Percentiles rank a stretch among this genome's conserved stretches.
phyloP scores from a whole-genome alignment of 2,113 vertebrate species.

The Dasyurus viverrinus region DNA sequence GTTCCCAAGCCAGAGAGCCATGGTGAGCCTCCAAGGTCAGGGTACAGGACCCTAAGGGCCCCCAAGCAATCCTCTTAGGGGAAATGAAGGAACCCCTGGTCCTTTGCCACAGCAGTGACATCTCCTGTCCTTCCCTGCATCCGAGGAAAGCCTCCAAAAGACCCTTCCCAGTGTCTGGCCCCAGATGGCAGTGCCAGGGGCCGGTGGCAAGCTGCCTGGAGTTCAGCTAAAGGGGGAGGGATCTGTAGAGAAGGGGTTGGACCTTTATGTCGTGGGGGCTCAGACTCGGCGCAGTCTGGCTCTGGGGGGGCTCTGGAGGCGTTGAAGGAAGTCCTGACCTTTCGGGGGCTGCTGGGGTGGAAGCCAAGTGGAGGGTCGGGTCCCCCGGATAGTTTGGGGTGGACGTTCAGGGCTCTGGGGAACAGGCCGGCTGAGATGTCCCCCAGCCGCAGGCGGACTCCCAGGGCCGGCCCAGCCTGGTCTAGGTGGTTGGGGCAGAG shows the following conservation, averaged over 20 bases:
- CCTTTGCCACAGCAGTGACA: background rate
- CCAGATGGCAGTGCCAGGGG: background rate
- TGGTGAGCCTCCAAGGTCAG: background rate
- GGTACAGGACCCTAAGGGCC: background rate
- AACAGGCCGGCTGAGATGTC: background rate
- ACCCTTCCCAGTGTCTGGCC: background rate
- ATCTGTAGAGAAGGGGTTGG: background rate
- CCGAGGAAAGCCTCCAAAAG: background rate
- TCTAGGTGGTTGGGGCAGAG: background rate
- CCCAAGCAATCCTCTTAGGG: too few species aligned
- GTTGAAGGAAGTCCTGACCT: background rate
- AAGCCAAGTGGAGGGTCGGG: background rate
- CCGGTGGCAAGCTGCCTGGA: background rate
- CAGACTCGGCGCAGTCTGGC: background rate
- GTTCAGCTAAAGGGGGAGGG: background rate
- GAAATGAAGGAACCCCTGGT: background rate
- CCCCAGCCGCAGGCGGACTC: rapidly evolving
- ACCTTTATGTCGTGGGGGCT: background rate
- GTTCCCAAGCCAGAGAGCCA: background rate
- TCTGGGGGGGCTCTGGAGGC: background rate
- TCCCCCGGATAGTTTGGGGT: background rate
- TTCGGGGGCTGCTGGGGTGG: background rate
- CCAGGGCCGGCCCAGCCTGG: rapidly evolving
- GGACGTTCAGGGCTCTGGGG: background rate
- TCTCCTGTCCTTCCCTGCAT: background rate